These are phyloP conservation scores for Antechinus flavipes DNA, from an alignment of 2,113 vertebrate species.

Conservation along the genomic window DNA sequence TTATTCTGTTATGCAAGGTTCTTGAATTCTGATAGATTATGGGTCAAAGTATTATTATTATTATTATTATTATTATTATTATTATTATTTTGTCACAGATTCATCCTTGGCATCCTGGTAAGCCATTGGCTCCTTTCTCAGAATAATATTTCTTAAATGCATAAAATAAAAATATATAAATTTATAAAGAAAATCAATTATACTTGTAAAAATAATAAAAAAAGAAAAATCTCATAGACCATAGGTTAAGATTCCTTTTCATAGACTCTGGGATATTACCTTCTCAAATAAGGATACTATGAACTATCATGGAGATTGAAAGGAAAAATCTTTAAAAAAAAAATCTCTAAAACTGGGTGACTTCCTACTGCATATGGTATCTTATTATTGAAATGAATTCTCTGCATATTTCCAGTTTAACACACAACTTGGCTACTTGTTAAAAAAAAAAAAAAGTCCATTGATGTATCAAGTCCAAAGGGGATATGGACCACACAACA, in stretches of 20 bases:
- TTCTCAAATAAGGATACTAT: not conserved
- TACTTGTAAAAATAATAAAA: not conserved
- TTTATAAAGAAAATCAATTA: not conserved
- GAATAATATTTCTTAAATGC: not conserved
- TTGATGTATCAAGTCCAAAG: slow-evolving; percentile 43
- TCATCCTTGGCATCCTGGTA: not conserved
- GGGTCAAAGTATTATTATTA: not conserved
- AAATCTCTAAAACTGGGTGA: rapidly evolving
- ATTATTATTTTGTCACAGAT: not conserved
- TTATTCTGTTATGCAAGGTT: not conserved
- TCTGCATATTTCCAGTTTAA: not conserved
- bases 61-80: too few relatives aligned
- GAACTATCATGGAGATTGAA: not conserved
- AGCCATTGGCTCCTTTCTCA: not conserved
- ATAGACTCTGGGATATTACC: not conserved
- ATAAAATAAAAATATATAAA: not conserved
- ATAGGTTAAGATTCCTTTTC: not conserved
- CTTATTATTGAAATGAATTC: not conserved
- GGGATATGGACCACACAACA: slow-evolving; percentile 30
- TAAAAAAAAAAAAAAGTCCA: not conserved
- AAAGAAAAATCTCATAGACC: not conserved
- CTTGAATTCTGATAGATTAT: not conserved
- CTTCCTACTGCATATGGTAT: not conserved
- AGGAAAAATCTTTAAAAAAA: not conserved
- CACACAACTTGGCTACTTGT: not conserved